A percentile compares a stretch with the other conserved stretches of the same genome.
Evolutionary conservation across 2,113 vertebrate genomes (phyloP).

Genomic region (Chiloscyllium plagiosum): DNA sequence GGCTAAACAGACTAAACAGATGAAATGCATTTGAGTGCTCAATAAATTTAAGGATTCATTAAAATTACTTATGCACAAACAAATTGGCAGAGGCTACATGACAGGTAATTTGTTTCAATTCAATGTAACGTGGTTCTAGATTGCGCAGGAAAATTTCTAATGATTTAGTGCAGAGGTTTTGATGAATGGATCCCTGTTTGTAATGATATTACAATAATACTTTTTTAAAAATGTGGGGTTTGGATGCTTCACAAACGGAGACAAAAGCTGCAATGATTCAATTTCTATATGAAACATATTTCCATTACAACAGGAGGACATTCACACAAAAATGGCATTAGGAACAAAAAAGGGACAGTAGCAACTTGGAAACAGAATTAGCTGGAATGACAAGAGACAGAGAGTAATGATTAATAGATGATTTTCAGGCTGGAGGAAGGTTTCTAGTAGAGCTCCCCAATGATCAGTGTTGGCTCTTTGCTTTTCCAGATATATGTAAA

Average conservation of each 20-base stretch:
- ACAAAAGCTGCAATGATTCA: not conserved
- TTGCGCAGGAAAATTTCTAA: not conserved
- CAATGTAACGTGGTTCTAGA: not conserved
- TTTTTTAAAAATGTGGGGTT: not conserved
- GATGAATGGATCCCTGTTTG: not conserved
- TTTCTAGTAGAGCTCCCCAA: too few species aligned
- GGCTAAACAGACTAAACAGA: not conserved
- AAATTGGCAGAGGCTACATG: not conserved
- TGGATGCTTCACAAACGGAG: not conserved
- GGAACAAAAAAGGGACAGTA: too few species aligned
- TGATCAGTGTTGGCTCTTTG: too few species aligned
- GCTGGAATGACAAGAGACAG: too few species aligned
- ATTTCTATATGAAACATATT: not conserved
- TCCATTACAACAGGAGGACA: not conserved
- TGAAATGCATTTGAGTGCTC: not conserved
- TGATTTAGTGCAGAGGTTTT: not conserved
- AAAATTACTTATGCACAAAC: not conserved
- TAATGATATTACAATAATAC: not conserved
- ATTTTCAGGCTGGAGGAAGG: too few species aligned
- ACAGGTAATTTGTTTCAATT: not conserved
- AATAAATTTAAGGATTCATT: not conserved
- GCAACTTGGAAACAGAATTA: too few species aligned
- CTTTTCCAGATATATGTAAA: too few species aligned
- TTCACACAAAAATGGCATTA: not conserved
- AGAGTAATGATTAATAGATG: too few species aligned